Conservation (phyloP, 1,140 invertebrate genomes). For the Lepidurus apus region DNA sequence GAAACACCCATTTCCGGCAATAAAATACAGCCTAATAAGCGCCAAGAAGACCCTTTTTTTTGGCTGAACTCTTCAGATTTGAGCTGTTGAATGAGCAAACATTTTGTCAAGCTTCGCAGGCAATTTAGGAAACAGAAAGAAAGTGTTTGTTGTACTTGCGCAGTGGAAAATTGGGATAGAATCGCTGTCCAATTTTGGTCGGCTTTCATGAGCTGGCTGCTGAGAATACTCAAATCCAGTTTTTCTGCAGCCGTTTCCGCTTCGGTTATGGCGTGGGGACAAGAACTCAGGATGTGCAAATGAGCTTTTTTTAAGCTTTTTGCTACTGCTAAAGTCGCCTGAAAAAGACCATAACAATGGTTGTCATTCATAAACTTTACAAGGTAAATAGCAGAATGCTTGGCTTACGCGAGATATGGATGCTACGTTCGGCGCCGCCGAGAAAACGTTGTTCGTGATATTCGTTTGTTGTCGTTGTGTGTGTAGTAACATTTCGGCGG, state of each 20-base stretch:
- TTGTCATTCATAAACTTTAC: background rate
- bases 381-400: too few relatives aligned
- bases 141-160: background rate
- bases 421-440: conserved; percentile 31
- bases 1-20: background rate
- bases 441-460: conserved; percentile 31
- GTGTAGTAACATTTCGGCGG: conserved; percentile 33
- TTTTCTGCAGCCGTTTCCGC: conserved; percentile 30
- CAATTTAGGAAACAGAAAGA: background rate
- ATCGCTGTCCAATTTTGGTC: conserved; percentile 28
- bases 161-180: background rate
- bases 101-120: background rate
- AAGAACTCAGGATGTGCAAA: conserved; percentile 33
- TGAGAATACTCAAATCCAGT: conserved; percentile 25
- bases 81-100: background rate
- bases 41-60: background rate
- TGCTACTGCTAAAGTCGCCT: conserved; percentile 34
- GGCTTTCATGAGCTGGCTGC: conserved; percentile 24
- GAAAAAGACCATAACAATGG: conserved; percentile 15
- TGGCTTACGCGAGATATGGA: conserved; percentile 31
- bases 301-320: conserved; percentile 28
- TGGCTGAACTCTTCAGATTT: background rate
- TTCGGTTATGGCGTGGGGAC: conserved; percentile 29
- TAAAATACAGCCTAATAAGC: background rate
- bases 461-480: conserved; percentile 26